Conservation (phyloP, 2,888 invertebrate species). For the Laothoe populi region DNA sequence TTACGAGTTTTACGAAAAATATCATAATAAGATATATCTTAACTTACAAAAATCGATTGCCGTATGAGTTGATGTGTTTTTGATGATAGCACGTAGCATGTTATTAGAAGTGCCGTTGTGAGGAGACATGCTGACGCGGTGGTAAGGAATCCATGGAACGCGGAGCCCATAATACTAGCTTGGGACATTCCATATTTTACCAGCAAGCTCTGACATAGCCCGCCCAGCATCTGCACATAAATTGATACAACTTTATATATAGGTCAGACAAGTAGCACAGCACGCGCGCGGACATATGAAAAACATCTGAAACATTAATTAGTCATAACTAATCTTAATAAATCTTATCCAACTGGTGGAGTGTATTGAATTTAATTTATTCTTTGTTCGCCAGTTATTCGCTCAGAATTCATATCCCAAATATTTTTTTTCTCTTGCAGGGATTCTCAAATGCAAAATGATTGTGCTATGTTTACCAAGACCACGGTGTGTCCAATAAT, state of each 20-base stretch:
- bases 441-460: too few relatives aligned
- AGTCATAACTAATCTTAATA: constrained; percentile 1
- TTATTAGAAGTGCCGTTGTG: constrained; percentile 89
- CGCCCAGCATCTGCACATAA: constrained; percentile 87
- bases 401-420: too few relatives aligned
- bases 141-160: constrained; percentile 92
- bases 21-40: not conserved
- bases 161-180: constrained; percentile 89
- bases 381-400: too few relatives aligned
- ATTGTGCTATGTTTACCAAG: too few relatives aligned
- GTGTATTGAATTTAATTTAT: too few relatives aligned
- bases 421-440: too few relatives aligned
- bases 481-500: too few relatives aligned
- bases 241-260: not conserved
- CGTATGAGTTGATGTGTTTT: constrained; percentile 90
- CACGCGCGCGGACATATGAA: not conserved
- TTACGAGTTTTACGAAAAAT: too few relatives aligned
- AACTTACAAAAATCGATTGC: constrained; percentile 93
- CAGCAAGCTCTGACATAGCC: constrained; percentile 92
- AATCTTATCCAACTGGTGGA: too few relatives aligned
- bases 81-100: constrained; percentile 91
- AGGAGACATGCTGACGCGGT: constrained; percentile 92
- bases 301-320: constrained; percentile 3
- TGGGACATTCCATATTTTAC: constrained; percentile 91
- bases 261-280: not conserved